These are phyloP conservation scores for Belonocnema kinseyi DNA, from an alignment of 1,140 invertebrate genomes.

Conservation along the genomic window DNA sequence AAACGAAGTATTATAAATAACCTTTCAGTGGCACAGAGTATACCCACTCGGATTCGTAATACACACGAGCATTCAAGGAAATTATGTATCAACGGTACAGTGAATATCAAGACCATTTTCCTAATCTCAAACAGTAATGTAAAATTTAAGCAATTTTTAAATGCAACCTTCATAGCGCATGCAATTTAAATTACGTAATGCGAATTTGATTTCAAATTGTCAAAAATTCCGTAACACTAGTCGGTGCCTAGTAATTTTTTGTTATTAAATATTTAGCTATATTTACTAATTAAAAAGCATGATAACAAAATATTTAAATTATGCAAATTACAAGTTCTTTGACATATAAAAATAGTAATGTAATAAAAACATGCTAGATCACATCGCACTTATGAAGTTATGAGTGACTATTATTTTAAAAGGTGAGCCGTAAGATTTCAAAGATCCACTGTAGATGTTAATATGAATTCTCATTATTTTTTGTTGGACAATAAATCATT, in stretches of 20 bases:
- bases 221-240: too few relatives aligned
- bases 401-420: background rate
- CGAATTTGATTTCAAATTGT: background rate
- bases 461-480: constrained; percentile 3
- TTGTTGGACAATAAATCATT: background rate
- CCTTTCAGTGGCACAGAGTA: constrained; percentile 57
- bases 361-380: background rate
- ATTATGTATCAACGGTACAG: constrained; percentile 53
- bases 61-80: constrained; percentile 51
- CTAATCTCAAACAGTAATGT: too few relatives aligned
- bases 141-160: too few relatives aligned
- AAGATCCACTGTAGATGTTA: background rate
- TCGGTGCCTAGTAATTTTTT: too few relatives aligned
- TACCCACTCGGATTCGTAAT: constrained; percentile 50
- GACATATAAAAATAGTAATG: background rate
- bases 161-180: too few relatives aligned
- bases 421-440: background rate
- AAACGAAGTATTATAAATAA: constrained; percentile 59
- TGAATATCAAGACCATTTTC: constrained; percentile 40
- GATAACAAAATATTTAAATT: too few relatives aligned
- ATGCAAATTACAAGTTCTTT: too few relatives aligned
- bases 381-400: background rate
- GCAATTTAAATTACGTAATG: constrained; percentile 14
- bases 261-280: too few relatives aligned
- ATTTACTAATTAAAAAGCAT: too few relatives aligned